Percentiles rank a stretch among this genome's conserved stretches.
phyloP scores from a whole-genome alignment of 2,888 invertebrate genomes.

The Tholera decimalis region DNA sequence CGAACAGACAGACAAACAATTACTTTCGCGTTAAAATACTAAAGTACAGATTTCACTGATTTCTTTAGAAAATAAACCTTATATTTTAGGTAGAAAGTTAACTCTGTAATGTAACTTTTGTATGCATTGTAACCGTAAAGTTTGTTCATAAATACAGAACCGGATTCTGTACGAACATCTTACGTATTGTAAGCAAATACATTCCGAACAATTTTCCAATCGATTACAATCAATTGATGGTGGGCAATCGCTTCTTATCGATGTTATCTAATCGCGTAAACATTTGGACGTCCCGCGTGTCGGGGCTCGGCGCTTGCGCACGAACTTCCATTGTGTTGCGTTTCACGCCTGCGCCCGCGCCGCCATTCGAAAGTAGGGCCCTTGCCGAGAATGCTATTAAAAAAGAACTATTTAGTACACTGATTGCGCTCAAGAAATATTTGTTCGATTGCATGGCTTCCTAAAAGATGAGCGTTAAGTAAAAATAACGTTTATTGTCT shows the following conservation, averaged over 20 bases:
- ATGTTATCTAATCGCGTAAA: slow-evolving; percentile 84
- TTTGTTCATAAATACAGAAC: slow-evolving; percentile 36
- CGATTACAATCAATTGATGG: slow-evolving; percentile 74
- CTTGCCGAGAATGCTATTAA: slow-evolving; percentile 76
- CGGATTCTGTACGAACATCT: slow-evolving; percentile 28
- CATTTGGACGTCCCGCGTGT: slow-evolving; percentile 82
- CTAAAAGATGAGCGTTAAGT: slow-evolving; percentile 13
- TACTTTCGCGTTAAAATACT: too few species aligned
- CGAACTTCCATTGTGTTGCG: slow-evolving; percentile 82
- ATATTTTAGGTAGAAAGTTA: slow-evolving; percentile 6
- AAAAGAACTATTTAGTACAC: slow-evolving; percentile 68
- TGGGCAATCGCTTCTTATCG: slow-evolving; percentile 76
- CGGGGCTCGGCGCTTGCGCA: slow-evolving; percentile 69
- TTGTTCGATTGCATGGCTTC: slow-evolving; percentile 61
- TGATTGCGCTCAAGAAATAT: slow-evolving; percentile 73
- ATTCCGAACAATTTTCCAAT: slow-evolving; percentile 66
- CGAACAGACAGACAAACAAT: too few species aligned
- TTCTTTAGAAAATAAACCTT: not conserved
- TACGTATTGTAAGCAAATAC: slow-evolving; percentile 51
- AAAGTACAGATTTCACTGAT: not conserved
- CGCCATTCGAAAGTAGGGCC: slow-evolving; percentile 75
- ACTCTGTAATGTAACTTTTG: not conserved
- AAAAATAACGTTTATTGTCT: slow-evolving; percentile 18
- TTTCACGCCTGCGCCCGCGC: slow-evolving; percentile 81
- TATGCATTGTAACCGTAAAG: slow-evolving; percentile 15